Evolutionary conservation across 2,113 vertebrate genomes (phyloP).

Genomic region (Alectura lathami): DNA sequence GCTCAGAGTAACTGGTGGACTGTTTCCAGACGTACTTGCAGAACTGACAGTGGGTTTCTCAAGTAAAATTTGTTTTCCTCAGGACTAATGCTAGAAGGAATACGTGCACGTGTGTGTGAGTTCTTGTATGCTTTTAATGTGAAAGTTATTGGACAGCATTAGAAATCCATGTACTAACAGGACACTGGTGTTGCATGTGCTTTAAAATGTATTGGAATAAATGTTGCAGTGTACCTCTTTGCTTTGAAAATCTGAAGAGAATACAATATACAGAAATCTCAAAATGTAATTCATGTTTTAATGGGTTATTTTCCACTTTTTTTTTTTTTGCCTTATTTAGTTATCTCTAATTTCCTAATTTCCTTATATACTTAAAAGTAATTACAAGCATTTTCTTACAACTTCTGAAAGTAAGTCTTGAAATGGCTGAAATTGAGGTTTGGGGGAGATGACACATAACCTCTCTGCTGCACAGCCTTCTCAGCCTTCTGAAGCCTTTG

Average conservation of each 20-base stretch:
- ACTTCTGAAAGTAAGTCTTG: background rate
- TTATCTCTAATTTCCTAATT: background rate
- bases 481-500: background rate
- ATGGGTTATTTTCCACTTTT: conserved; percentile 19
- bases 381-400: background rate
- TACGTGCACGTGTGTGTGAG: conserved; percentile 1
- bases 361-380: background rate
- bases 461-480: background rate
- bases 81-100: conserved; percentile 6
- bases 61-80: background rate
- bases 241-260: conserved; percentile 26
- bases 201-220: conserved; percentile 28
- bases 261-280: conserved; percentile 51
- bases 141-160: conserved; percentile 23
- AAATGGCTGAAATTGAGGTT: background rate
- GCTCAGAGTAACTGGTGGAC: background rate
- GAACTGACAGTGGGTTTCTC: background rate
- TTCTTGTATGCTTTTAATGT: conserved; percentile 10
- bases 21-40: background rate
- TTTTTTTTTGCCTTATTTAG: background rate
- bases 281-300: conserved; percentile 23
- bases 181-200: conserved; percentile 43
- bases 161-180: conserved; percentile 12
- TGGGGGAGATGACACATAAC: background rate
- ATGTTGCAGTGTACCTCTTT: conserved; percentile 12